These are phyloP conservation scores for Amiota mariae DNA, from an alignment of 2,888 invertebrate species.

Conservation along the genomic window DNA sequence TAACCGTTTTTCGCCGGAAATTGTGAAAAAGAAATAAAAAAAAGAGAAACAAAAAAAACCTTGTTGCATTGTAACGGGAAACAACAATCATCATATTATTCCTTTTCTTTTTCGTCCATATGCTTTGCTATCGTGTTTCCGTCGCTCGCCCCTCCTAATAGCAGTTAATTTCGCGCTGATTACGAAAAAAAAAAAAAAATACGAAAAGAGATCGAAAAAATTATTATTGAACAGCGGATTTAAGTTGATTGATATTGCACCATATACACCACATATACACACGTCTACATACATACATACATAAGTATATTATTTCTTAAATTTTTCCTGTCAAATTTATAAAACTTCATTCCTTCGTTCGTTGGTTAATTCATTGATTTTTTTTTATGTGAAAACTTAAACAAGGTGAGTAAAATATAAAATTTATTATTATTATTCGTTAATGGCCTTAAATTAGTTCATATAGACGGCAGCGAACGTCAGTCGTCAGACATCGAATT, in stretches of 20 bases:
- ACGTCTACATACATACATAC: no score
- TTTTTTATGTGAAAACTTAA: not conserved
- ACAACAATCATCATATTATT: not conserved
- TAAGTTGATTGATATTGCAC: no score
- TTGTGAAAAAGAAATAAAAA: slow-evolving; percentile 11
- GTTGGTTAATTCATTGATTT: no score
- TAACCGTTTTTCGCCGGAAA: slow-evolving; percentile 17
- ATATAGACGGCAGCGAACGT: not conserved
- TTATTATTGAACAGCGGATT: not conserved
- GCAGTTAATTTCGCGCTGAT: slow-evolving; percentile 22
- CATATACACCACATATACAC: no score
- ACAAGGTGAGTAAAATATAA: slow-evolving; percentile 13
- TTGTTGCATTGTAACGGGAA: not conserved
- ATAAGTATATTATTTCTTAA: slow-evolving; percentile 10
- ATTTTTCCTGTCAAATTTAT: not conserved
- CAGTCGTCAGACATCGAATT: no score
- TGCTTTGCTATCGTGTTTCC: no score
- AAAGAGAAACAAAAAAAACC: not conserved
- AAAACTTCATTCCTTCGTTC: not conserved
- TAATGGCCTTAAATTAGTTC: slow-evolving; percentile 22
- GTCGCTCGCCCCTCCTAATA: not conserved
- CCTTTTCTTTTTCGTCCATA: not conserved
- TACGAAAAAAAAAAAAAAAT: slow-evolving; percentile 2
- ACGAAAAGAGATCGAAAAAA: not conserved
- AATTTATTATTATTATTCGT: not conserved